Base-by-base conservation (phyloP, 2,797 vertebrate genomes). In the Schizothorax lantsangensis region DNA sequence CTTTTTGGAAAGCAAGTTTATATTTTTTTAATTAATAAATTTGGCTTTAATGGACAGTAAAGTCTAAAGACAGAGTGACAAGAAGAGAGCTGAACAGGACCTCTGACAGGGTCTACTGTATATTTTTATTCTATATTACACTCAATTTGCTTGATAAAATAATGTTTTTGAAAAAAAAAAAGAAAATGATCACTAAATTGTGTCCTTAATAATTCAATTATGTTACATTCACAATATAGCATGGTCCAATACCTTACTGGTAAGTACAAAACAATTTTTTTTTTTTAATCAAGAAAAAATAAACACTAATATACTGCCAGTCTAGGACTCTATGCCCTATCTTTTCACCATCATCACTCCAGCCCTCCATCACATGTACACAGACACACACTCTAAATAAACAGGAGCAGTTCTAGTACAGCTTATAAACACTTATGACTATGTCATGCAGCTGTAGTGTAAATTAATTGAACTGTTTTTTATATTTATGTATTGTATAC, bases 371-470 rank as follows among this genome's bases (percentile, higher is more conserved):
- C 38, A 82, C 38, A 52, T 64, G 40, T 19, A 79, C 15, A 21
- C 57, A 83, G 36, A 85, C 43, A 79, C 43, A 68, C 33, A 1
- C 45, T 57, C 43, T 62, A 87, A 87, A 87, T 64, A 86, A 71
- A 89, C 26, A 85, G 26, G 45, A 85, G 52, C 4, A 12, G 23
- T 23, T 69, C 43, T 43, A 79, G 40, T 59, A 40, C n/a, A 81
- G 71, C 52, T 78, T 54, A 45, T 73, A 73, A 49, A 84, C 75
- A 72, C 75, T 87, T 54, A 12, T 36, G 1, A 12, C 64, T 9
- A 52, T 1, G 3, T 47, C n/a, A 38, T 40, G 45, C 62, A 45
- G 40, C 26, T 33, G 15, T 21, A 36, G 57, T 10, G 23, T 81
- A 52, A 78, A 79, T 74, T 26, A 33, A 36, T 9, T 68, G 1